phyloP scores from a whole-genome alignment of 2,113 vertebrate genomes.

The Pelvicachromis taeniatus region DNA sequence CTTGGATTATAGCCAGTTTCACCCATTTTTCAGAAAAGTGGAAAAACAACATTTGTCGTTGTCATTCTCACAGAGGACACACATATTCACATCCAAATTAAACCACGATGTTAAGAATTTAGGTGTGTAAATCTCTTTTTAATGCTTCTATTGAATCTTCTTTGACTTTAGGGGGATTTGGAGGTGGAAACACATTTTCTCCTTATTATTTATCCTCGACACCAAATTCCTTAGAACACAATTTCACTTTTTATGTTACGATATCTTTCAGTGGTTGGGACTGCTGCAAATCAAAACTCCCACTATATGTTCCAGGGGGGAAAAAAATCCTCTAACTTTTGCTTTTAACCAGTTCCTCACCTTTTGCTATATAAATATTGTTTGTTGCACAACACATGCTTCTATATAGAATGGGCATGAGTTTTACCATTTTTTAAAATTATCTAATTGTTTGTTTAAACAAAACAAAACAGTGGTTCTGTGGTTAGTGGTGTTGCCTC shows the following conservation, averaged over 20 bases:
- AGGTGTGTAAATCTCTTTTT: not conserved
- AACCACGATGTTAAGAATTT: not conserved
- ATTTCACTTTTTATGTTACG: rapidly evolving
- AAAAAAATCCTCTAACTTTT: rapidly evolving
- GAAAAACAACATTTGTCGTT: not conserved
- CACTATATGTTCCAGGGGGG: not conserved
- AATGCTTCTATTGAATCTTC: not conserved
- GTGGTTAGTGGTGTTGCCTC: no score
- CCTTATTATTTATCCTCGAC: not conserved
- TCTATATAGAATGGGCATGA: no score
- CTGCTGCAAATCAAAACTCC: not conserved
- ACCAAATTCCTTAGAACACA: not conserved
- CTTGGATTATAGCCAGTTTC: not conserved
- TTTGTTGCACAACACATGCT: not conserved
- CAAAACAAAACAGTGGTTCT: no score
- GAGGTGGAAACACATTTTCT: not conserved
- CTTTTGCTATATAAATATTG: not conserved
- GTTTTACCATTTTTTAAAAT: no score
- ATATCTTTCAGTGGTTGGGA: not conserved
- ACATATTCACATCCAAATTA: not conserved
- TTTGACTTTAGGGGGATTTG: not conserved
- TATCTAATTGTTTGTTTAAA: no score
- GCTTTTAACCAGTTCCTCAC: not conserved
- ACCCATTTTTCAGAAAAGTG: not conserved
- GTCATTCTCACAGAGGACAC: not conserved